A percentile compares a stretch with the other conserved stretches of the same genome.
Evolutionary conservation across 1,140 invertebrate species (phyloP).

Genomic region (Heliothis virescens): DNA sequence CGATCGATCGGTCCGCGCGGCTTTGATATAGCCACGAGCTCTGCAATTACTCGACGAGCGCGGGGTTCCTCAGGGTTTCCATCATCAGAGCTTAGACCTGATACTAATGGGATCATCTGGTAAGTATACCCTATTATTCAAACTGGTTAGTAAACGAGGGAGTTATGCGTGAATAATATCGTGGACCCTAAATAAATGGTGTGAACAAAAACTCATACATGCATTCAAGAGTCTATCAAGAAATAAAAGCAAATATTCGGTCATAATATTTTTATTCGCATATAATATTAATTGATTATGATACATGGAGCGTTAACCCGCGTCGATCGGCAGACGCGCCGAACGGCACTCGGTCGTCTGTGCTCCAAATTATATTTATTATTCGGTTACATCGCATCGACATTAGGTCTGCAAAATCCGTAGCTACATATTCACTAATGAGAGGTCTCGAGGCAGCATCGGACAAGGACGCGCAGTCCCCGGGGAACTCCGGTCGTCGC

Average conservation of each 20-base stretch:
- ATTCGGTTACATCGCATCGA: conserved; percentile 83
- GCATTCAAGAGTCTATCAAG: too few species aligned
- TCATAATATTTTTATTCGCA: conserved; percentile 86
- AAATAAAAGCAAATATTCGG: conserved; percentile 65
- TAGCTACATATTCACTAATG: conserved; percentile 84
- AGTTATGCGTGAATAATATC: too few species aligned
- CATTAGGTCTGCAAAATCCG: conserved; percentile 78
- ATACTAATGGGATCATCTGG: too few species aligned
- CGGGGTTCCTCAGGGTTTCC: too few species aligned
- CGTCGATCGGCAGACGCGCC: conserved; percentile 65
- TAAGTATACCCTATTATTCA: too few species aligned
- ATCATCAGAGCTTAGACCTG: too few species aligned
- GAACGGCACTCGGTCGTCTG: conserved; percentile 61
- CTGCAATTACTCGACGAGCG: too few species aligned
- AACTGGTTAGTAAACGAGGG: too few species aligned
- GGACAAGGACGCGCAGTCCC: conserved; percentile 68
- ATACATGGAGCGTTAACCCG: conserved; percentile 80
- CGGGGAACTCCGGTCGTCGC: conserved; percentile 63
- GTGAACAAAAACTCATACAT: too few species aligned
- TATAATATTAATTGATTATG: conserved; percentile 84
- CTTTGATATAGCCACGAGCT: too few species aligned
- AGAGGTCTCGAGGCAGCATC: conserved; percentile 81
- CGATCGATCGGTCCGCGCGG: too few species aligned
- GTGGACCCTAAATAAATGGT: too few species aligned
- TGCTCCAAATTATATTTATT: conserved; percentile 80